Evolutionary conservation across 2,113 vertebrate species (phyloP).

Genomic region (Cranoglanis bouderius): DNA sequence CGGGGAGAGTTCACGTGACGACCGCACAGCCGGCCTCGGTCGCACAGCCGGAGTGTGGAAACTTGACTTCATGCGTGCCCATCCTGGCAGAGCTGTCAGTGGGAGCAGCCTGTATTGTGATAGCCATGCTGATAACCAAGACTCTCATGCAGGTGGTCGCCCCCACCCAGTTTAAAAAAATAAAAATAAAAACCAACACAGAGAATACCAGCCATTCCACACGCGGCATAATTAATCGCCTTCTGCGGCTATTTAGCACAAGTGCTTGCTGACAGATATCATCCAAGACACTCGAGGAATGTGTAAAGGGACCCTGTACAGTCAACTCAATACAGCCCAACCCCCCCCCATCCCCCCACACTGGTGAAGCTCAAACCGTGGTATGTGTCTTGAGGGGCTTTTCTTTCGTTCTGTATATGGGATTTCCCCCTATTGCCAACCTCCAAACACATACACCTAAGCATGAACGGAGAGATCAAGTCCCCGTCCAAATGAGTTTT

Average conservation of each 20-base stretch:
- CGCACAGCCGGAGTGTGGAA: conserved; percentile 32
- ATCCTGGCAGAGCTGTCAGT: conserved; percentile 30
- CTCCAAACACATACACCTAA: neutral
- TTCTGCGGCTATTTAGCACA: conserved; percentile 68
- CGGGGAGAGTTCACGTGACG: neutral
- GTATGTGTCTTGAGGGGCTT: neutral
- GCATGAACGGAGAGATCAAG: neutral
- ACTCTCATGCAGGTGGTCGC: conserved; percentile 52
- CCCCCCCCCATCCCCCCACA: neutral
- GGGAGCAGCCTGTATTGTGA: conserved; percentile 36
- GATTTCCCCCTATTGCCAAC: neutral
- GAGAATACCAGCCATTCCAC: conserved; percentile 70
- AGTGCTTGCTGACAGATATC: conserved; percentile 71
- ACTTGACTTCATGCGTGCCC: conserved; percentile 15
- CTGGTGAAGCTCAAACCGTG: neutral
- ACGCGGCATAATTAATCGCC: conserved; percentile 73
- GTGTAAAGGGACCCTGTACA: conserved; percentile 58
- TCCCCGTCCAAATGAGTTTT: neutral
- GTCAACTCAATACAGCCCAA: neutral
- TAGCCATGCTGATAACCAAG: conserved; percentile 43
- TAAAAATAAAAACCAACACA: neutral
- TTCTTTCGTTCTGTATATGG: neutral
- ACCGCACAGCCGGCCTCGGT: conserved; percentile 36
- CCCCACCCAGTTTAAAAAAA: conserved; percentile 44
- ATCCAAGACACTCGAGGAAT: conserved; percentile 67